Conservation (phyloP, 2,888 invertebrate species). For the Sphaerophoria taeniata region DNA sequence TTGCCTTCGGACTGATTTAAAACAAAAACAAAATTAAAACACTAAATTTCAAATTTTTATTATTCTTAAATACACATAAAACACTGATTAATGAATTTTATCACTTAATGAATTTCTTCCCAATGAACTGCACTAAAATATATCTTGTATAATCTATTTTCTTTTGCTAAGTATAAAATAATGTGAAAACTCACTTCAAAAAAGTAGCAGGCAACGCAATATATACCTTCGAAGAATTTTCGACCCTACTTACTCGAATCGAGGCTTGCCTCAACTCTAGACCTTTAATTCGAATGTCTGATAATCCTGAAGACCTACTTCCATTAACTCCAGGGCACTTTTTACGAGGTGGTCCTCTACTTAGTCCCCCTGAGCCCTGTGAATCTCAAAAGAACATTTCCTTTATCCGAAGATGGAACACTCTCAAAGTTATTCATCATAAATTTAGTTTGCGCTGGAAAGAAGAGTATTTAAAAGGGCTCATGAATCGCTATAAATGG, state of each 20-base stretch:
- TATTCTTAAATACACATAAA: too few species aligned
- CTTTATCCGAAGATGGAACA: slow-evolving; percentile 3
- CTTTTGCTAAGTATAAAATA: too few species aligned
- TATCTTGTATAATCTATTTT: too few species aligned
- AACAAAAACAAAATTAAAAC: too few species aligned
- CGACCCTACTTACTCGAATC: too few species aligned
- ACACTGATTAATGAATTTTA: too few species aligned
- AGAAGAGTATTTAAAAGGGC: neutral
- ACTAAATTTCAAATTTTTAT: too few species aligned
- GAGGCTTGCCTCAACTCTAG: neutral
- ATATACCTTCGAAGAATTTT: neutral
- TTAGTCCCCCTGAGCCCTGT: neutral
- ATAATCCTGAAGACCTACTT: neutral
- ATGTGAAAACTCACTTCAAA: neutral
- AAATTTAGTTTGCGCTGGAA: slow-evolving; percentile 4
- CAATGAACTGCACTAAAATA: too few species aligned
- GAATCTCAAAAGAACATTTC: neutral
- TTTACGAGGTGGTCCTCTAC: neutral
- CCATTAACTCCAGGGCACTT: neutral
- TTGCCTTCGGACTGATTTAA: too few species aligned
- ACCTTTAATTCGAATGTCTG: neutral
- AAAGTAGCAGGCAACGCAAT: neutral
- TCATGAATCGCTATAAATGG: too few species aligned
- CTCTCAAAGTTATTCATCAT: neutral
- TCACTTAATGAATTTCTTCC: too few species aligned